Conservation (phyloP, 1,140 invertebrate genomes). For the Battus philenor region DNA sequence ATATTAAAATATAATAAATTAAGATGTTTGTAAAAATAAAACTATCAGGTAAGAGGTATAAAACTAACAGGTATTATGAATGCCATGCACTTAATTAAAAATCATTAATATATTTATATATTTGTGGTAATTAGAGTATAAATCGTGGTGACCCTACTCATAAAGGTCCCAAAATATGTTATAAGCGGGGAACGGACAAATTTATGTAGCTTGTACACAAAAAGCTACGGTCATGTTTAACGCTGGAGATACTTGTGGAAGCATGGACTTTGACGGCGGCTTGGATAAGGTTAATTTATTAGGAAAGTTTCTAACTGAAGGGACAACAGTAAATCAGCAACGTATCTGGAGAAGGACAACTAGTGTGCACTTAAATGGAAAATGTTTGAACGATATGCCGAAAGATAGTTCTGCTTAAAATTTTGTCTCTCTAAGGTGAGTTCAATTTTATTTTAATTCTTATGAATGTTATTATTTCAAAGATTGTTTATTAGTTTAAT, state of each 20-base stretch:
- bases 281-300: conserved; percentile 65
- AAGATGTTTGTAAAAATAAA: no score
- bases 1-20: no score
- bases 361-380: conserved; percentile 17
- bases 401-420: background rate
- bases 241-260: conserved; percentile 41
- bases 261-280: conserved; percentile 50
- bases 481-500: no score
- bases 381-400: background rate
- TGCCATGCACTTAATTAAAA: conserved; percentile 31
- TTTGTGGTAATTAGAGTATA: conserved; percentile 39
- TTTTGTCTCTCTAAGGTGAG: no score
- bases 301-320: conserved; percentile 50
- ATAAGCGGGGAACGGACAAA: conserved; percentile 48
- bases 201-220: conserved; percentile 54
- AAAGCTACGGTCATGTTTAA: conserved; percentile 43
- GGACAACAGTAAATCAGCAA: conserved; percentile 50
- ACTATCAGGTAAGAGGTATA: no score
- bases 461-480: no score
- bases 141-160: conserved; percentile 51
- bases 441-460: no score
- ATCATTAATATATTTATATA: conserved; percentile 57
- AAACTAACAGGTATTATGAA: no score
- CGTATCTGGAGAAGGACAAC: conserved; percentile 45
- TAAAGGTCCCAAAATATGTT: conserved; percentile 51